Base-by-base conservation (phyloP, 2,797 vertebrate genomes). In the Acanthurus tractus region DNA sequence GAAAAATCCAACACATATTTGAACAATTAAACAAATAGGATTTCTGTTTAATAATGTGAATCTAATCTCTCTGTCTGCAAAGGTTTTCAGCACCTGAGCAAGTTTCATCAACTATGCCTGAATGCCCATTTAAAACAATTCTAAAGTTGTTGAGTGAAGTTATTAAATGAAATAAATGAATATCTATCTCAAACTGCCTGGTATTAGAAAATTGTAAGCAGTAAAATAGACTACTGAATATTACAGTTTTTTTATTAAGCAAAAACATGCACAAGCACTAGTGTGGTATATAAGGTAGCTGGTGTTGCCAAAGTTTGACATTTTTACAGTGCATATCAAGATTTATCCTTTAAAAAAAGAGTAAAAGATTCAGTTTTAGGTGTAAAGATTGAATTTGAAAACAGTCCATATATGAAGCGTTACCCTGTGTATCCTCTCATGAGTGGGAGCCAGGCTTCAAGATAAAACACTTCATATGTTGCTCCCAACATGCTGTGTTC, bases 301-400 rank as follows among this genome's bases (percentile, higher is more conserved):
- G 17, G 38, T 69, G 57, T 6, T 59, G 23, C 17, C 29, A 34
- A 34, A 34, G 29, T 34, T 34, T 6, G 7, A 36, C 25, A 42
- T 44, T 40, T 74, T 64, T 12, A 63, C 56, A 63, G 44, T 8
- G 20, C 29, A 45, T n/a, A 56, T 57, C 15, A 45, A 70, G 20
- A 66, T 69, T 57, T 22, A 74, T 48, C 38, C 34, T 42, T 55
- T 23, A 55, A 7, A 22, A 45, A 57, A 72, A 6, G 3, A 40
- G 6, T 58, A 14, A 22, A 42, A 49, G n/a, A 52, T 56, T 59
- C 17, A 36, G 54, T 53, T 62, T 69, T 12, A 74, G 62, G 38
- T 63, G 2, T 59, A 18, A 57, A 61, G 3, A 2, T 29, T 50
- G 36, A 15, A 56, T 54, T 44, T 48, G 49, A 56, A 64, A 49